Evolutionary conservation across 2,888 invertebrate species (phyloP).

Genomic region (Ephialtes manifestator): DNA sequence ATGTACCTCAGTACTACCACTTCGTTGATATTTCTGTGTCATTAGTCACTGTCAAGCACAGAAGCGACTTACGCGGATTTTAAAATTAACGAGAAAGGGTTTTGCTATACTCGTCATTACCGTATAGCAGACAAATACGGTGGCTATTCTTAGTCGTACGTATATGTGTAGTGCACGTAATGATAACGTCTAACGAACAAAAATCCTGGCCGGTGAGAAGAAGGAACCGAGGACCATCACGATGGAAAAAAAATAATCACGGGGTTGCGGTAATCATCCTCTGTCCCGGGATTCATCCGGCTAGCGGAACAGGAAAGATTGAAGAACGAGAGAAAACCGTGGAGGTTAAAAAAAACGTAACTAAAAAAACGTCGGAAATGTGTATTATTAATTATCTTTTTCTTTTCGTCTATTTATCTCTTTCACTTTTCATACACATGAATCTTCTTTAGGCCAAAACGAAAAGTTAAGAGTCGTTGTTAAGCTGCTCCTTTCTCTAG

Average conservation of each 20-base stretch:
- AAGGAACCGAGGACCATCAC: slow-evolving; percentile 3
- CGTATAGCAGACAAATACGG: not conserved
- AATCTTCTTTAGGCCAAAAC: not conserved
- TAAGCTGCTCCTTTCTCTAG: not conserved
- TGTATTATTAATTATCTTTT: slow-evolving; percentile 68
- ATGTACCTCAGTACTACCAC: slow-evolving; percentile 3
- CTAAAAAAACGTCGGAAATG: slow-evolving; percentile 56
- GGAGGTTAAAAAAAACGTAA: slow-evolving; percentile 55
- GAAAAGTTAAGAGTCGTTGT: not conserved
- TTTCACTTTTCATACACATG: slow-evolving; percentile 7
- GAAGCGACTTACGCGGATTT: slow-evolving; percentile 80
- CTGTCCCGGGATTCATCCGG: not conserved
- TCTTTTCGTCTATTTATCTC: slow-evolving; percentile 26
- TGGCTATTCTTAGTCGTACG: not conserved
- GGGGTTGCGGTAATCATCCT: not conserved
- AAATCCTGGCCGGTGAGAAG: slow-evolving; percentile 3
- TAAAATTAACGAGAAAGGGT: slow-evolving; percentile 71
- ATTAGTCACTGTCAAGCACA: slow-evolving; percentile 82
- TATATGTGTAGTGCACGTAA: not conserved
- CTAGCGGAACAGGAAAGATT: slow-evolving; percentile 10
- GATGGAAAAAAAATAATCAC: not conserved
- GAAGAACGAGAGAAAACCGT: slow-evolving; percentile 25
- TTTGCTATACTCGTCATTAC: slow-evolving; percentile 38
- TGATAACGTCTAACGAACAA: slow-evolving; percentile 11
- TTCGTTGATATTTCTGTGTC: slow-evolving; percentile 48